Percentiles rank a stretch among this genome's conserved stretches.
phyloP scores from a whole-genome alignment of 2,888 invertebrate species.

The Taphrorychus bicolor region DNA sequence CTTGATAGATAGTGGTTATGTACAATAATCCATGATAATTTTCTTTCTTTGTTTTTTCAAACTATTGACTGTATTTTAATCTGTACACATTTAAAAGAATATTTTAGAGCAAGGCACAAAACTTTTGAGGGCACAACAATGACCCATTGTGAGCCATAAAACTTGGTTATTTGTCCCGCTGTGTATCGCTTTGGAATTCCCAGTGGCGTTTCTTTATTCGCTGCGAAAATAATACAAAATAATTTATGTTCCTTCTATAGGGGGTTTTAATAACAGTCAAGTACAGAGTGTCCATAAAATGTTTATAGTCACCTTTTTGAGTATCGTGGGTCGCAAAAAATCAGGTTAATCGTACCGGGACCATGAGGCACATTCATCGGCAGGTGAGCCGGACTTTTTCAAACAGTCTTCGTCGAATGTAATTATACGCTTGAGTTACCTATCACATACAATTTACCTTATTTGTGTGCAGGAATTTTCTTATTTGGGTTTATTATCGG shows the following conservation, averaged over 20 bases:
- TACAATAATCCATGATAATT: too few species aligned
- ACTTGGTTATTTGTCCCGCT: background rate
- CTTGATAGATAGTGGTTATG: too few species aligned
- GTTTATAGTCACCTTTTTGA: constrained; percentile 32
- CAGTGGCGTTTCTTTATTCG: constrained; percentile 36
- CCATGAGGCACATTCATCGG: constrained; percentile 6
- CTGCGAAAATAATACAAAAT: constrained; percentile 18
- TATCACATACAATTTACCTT: constrained; percentile 1
- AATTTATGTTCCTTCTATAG: constrained; percentile 39
- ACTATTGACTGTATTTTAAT: too few species aligned
- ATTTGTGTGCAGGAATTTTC: background rate
- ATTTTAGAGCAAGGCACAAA: too few species aligned
- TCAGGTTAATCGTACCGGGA: constrained; percentile 29
- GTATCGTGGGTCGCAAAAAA: constrained; percentile 24
- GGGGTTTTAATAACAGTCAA: constrained; percentile 34
- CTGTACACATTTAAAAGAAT: too few species aligned
- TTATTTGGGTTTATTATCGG: constrained; percentile 4
- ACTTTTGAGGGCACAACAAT: too few species aligned
- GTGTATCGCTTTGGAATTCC: constrained; percentile 12
- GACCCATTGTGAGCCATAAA: background rate
- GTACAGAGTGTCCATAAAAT: constrained; percentile 30
- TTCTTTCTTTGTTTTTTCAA: too few species aligned
- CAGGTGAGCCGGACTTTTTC: background rate
- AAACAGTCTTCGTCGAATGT: constrained; percentile 5
- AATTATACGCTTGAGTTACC: constrained; percentile 6